These are phyloP conservation scores for Riparia riparia DNA, from an alignment of 2,113 vertebrate species.

Conservation along the genomic window DNA sequence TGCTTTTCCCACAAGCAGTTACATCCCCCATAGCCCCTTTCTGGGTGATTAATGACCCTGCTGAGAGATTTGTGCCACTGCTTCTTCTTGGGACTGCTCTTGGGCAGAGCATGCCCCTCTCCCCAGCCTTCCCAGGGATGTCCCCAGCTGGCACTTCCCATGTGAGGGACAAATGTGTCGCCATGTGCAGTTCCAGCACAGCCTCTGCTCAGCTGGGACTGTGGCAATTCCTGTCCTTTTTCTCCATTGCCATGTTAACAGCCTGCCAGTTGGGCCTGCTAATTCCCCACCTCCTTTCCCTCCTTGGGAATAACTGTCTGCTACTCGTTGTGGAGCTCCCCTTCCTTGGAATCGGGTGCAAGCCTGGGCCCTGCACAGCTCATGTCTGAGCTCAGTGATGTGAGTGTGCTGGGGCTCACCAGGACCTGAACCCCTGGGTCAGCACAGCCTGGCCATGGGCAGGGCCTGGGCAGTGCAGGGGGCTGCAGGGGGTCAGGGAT, in stretches of 20 bases:
- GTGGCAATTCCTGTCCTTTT: not conserved
- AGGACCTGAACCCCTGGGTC: not conserved
- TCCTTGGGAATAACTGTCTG: no score
- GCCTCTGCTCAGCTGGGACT: not conserved
- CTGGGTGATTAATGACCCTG: not conserved
- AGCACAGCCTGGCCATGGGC: rapidly evolving
- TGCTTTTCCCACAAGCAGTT: not conserved
- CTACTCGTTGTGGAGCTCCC: not conserved
- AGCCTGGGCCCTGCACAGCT: not conserved
- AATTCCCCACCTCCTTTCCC: rapidly evolving
- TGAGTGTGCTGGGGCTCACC: not conserved
- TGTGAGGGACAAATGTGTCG: not conserved
- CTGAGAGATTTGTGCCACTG: not conserved
- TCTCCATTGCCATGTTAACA: rapidly evolving
- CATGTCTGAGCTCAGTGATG: not conserved
- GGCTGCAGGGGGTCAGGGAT: rapidly evolving
- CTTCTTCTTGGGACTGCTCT: not conserved
- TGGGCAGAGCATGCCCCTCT: not conserved
- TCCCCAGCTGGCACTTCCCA: rapidly evolving
- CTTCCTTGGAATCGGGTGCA: not conserved
- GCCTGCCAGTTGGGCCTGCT: not conserved
- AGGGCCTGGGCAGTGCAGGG: not conserved
- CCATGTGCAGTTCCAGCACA: not conserved
- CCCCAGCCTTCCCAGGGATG: rapidly evolving
- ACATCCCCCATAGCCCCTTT: not conserved